These are phyloP conservation scores for Hyposoter dolosus DNA, from an alignment of 2,888 invertebrate species.

Conservation along the genomic window DNA sequence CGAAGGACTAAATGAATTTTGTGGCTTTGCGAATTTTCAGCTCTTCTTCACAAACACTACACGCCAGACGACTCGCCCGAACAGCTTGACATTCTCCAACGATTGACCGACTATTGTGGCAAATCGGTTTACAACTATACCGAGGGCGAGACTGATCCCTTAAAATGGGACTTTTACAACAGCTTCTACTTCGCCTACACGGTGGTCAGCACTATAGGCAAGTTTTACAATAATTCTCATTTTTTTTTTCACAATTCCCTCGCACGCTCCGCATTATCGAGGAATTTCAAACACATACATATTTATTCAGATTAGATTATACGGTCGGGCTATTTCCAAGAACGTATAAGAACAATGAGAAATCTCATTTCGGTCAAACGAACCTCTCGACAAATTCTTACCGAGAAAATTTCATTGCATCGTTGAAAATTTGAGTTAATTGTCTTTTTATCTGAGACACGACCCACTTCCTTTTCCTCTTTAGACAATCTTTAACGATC, in stretches of 20 bases:
- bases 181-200: constrained; percentile 96
- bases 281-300: background rate
- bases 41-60: constrained; percentile 87
- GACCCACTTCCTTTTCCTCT: background rate
- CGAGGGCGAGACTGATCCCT: constrained; percentile 87
- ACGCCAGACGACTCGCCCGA: constrained; percentile 86
- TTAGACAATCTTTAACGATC: background rate
- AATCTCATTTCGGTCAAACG: constrained; percentile 47
- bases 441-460: background rate
- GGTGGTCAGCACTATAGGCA: constrained; percentile 96
- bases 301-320: constrained; percentile 66
- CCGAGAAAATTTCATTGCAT: background rate
- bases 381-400: background rate
- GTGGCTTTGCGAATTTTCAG: too few relatives aligned
- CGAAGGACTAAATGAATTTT: too few relatives aligned
- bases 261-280: constrained; percentile 5
- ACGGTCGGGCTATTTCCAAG: constrained; percentile 34
- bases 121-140: constrained; percentile 89
- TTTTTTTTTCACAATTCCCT: background rate
- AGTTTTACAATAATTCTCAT: constrained; percentile 75
- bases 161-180: constrained; percentile 95
- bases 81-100: constrained; percentile 87
- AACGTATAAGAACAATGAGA: constrained; percentile 21
- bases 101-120: constrained; percentile 90
- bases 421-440: background rate